These are phyloP conservation scores for Mesocentrotus franciscanus DNA, from an alignment of 53 echinoderm and acorn worm genomes.

Conservation along the genomic window DNA sequence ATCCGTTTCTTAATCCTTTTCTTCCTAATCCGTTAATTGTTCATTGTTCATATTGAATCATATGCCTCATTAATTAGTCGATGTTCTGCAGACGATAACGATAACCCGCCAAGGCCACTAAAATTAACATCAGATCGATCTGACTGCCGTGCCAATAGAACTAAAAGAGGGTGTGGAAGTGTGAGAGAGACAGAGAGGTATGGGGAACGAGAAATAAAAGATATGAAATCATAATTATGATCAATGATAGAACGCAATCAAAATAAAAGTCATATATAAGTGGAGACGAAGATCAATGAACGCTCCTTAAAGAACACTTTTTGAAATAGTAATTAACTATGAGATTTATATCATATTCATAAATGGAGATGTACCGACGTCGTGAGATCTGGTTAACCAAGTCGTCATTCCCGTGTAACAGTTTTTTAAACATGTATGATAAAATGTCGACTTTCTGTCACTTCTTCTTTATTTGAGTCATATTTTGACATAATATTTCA, in stretches of 20 bases:
- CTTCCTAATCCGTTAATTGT: constrained; percentile 17
- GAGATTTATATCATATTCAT: too few relatives aligned
- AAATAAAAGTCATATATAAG: too few relatives aligned
- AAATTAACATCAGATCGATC: neutral
- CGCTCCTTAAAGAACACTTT: too few relatives aligned
- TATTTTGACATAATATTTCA: too few relatives aligned
- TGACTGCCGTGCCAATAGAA: neutral
- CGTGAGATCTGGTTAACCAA: too few relatives aligned
- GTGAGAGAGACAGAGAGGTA: neutral
- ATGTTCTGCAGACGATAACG: neutral
- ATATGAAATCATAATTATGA: neutral
- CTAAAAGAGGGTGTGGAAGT: neutral
- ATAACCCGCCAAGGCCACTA: neutral
- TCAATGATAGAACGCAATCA: neutral
- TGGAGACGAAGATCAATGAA: too few relatives aligned
- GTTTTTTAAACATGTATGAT: too few relatives aligned
- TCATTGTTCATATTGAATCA: constrained; percentile 18
- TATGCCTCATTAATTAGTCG: neutral
- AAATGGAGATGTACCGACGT: too few relatives aligned
- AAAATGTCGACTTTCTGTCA: too few relatives aligned
- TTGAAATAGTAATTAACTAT: too few relatives aligned
- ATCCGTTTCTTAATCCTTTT: neutral
- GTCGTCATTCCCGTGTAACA: too few relatives aligned
- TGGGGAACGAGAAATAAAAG: neutral
- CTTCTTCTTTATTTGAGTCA: too few relatives aligned